Evolutionary conservation across 1,140 invertebrate genomes (phyloP).

Genomic region (Drosophila subobscura): DNA sequence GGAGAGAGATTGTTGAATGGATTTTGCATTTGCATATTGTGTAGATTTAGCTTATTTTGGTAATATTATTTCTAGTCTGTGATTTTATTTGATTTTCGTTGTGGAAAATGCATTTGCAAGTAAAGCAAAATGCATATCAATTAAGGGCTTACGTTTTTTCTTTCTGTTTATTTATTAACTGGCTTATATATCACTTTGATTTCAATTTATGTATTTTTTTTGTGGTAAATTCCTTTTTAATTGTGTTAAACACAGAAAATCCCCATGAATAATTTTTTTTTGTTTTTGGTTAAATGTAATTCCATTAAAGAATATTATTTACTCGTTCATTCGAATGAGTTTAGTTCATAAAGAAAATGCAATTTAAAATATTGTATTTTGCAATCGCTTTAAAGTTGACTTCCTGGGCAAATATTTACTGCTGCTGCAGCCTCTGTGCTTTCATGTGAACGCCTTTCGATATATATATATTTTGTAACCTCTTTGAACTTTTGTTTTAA

Average conservation of each 20-base stretch:
- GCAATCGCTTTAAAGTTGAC: too few species aligned
- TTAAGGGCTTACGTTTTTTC: constrained; percentile 11
- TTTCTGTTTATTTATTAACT: constrained; percentile 21
- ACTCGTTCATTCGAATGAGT: too few species aligned
- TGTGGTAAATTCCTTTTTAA: constrained; percentile 11
- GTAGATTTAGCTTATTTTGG: constrained; percentile 30
- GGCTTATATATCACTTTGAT: constrained; percentile 9
- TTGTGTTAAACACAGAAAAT: not conserved
- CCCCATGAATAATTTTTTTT: too few species aligned
- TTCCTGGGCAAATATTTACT: too few species aligned
- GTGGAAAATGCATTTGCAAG: constrained; percentile 5
- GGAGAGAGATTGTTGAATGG: constrained; percentile 20
- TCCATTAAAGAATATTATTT: not conserved
- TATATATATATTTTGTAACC: not conserved
- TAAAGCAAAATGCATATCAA: constrained; percentile 34
- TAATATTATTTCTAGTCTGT: not conserved
- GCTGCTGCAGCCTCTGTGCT: too few species aligned
- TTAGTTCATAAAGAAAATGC: too few species aligned
- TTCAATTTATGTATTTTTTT: not conserved
- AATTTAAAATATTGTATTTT: too few species aligned
- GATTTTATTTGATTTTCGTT: constrained; percentile 32
- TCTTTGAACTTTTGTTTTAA: constrained; percentile 3
- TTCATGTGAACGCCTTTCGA: not conserved
- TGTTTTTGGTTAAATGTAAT: not conserved
- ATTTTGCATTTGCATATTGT: constrained; percentile 46